phyloP scores from a whole-genome alignment of 2,113 vertebrate genomes.

The Scomber japonicus region DNA sequence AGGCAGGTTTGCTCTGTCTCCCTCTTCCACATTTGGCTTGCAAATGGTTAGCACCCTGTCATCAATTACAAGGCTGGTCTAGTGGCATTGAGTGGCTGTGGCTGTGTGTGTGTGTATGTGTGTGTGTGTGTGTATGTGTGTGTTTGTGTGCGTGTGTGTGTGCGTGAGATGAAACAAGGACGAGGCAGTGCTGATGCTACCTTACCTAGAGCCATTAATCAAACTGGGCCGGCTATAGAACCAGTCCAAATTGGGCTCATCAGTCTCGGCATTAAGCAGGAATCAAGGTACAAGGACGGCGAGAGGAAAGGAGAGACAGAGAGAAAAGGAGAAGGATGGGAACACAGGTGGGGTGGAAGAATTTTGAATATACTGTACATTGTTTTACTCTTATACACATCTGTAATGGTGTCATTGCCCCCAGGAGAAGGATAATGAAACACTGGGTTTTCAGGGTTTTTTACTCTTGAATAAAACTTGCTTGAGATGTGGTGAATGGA shows the following conservation, averaged over 20 bases:
- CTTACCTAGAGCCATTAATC: conserved; percentile 91
- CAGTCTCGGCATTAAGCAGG: conserved; percentile 90
- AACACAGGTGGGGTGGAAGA: conserved; percentile 16
- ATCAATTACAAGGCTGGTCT: conserved; percentile 91
- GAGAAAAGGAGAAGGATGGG: conserved; percentile 14
- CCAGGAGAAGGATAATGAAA: conserved; percentile 3
- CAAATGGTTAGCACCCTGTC: conserved; percentile 90
- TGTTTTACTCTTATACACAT: conserved; percentile 5
- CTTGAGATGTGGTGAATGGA: background rate
- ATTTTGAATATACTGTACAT: background rate
- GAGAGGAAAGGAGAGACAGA: conserved; percentile 22
- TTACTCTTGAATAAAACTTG: background rate
- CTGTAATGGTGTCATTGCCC: conserved; percentile 8
- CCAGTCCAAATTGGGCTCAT: conserved; percentile 91
- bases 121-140: conserved; percentile 49
- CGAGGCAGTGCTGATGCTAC: conserved; percentile 88
- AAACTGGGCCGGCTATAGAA: conserved; percentile 86
- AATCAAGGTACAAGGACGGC: conserved; percentile 76
- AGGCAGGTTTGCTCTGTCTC: conserved; percentile 81
- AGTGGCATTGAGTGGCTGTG: conserved; percentile 82
- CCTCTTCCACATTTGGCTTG: conserved; percentile 92
- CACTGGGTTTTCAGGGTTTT: background rate
- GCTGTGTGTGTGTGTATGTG: conserved; percentile 49
- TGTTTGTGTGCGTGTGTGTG: conserved; percentile 9
- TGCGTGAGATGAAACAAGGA: conserved; percentile 85